phyloP scores from a whole-genome alignment of 1,140 invertebrate genomes.

The Drosophila pseudoananassae region DNA sequence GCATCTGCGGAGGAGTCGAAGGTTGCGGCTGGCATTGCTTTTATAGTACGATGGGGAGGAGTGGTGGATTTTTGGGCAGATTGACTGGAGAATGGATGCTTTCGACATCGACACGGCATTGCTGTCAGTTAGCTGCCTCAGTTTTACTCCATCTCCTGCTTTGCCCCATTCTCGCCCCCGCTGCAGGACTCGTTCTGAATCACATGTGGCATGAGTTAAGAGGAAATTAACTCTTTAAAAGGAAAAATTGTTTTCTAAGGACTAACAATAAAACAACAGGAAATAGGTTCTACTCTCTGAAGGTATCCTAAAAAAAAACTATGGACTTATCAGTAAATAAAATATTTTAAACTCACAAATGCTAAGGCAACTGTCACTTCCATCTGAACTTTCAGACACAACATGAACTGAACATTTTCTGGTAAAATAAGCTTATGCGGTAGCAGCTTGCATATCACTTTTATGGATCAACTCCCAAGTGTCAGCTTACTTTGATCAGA shows the following conservation, averaged over 20 bases:
- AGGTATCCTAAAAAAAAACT: no score
- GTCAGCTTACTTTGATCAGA: constrained; percentile 56
- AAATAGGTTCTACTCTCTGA: no score
- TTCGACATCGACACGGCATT: constrained; percentile 56
- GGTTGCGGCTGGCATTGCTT: constrained; percentile 43
- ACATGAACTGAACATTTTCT: neutral
- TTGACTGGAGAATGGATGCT: constrained; percentile 46
- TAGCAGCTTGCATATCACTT: constrained; percentile 15
- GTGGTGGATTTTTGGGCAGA: constrained; percentile 22
- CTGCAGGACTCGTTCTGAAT: constrained; percentile 5
- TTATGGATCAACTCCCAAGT: constrained; percentile 25
- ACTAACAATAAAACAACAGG: no score
- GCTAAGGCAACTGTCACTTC: neutral
- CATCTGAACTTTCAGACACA: neutral
- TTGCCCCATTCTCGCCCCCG: neutral
- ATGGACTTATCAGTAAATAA: neutral
- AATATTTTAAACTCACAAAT: neutral
- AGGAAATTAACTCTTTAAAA: constrained; percentile 70
- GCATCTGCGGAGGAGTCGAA: constrained; percentile 6
- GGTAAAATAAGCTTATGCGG: constrained; percentile 5
- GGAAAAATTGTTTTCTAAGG: constrained; percentile 13
- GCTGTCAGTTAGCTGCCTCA: constrained; percentile 47
- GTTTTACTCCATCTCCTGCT: constrained; percentile 15
- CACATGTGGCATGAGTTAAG: constrained; percentile 6
- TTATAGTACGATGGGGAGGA: constrained; percentile 41